Percentiles rank a stretch among this genome's conserved stretches.
These are phyloP conservation scores for Alitta virens DNA, from an alignment of 2,888 invertebrate genomes.

Conservation along the genomic window DNA sequence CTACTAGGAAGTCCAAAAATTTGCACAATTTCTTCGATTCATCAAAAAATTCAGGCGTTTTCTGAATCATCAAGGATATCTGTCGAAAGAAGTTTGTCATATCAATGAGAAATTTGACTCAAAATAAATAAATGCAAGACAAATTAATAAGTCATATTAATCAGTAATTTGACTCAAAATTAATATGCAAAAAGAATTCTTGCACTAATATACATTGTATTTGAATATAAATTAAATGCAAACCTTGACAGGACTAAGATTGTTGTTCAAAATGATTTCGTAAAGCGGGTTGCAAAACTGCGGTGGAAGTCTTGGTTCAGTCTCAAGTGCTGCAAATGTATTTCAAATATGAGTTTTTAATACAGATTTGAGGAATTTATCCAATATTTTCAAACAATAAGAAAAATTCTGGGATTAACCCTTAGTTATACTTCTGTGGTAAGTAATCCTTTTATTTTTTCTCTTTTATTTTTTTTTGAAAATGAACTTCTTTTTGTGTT, in stretches of 20 bases:
- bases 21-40: constrained; percentile 72
- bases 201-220: neutral
- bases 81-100: no score
- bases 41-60: constrained; percentile 70
- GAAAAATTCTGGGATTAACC: no score
- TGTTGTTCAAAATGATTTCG: constrained; percentile 78
- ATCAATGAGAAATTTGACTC: no score
- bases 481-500: no score
- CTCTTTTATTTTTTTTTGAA: no score
- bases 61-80: constrained; percentile 63
- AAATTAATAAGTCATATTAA: neutral
- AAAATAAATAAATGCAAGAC: no score
- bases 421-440: no score
- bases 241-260: constrained; percentile 55
- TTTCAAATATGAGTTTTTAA: no score
- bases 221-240: constrained; percentile 8
- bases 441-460: neutral
- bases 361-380: no score
- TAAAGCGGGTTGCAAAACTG: constrained; percentile 75
- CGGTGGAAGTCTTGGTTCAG: constrained; percentile 72
- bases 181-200: no score
- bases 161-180: no score
- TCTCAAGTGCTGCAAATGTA: constrained; percentile 68
- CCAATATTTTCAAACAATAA: no score
- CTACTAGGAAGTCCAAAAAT: constrained; percentile 79